Conservation (phyloP, 1,140 invertebrate genomes). For the Drosophila quadrilineata region DNA sequence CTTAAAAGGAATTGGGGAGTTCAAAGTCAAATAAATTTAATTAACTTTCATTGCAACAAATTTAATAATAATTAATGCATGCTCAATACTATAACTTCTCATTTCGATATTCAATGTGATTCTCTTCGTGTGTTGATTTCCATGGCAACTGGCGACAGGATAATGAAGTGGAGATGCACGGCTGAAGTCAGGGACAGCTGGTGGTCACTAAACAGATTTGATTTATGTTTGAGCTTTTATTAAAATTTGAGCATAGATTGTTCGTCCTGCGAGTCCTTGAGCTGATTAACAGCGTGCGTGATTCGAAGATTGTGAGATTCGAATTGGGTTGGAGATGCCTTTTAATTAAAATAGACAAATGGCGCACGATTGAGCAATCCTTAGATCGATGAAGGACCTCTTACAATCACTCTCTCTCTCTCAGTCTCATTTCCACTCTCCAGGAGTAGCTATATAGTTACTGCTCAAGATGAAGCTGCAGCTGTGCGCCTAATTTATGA, state of each 20-base stretch:
- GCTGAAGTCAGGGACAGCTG: constrained; percentile 55
- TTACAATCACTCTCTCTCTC: not conserved
- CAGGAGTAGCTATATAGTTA: no score
- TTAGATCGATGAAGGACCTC: constrained; percentile 35
- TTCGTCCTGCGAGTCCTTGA: constrained; percentile 1
- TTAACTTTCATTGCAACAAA: no score
- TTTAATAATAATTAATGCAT: no score
- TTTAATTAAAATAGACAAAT: constrained; percentile 80
- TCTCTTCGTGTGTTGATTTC: not conserved
- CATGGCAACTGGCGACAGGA: constrained; percentile 9
- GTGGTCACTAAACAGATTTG: constrained; percentile 58
- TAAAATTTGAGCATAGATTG: constrained; percentile 49
- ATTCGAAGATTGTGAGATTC: no score
- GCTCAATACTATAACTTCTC: no score
- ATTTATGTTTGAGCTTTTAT: constrained; percentile 71
- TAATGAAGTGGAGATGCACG: constrained; percentile 59
- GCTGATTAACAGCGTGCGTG: constrained; percentile 73
- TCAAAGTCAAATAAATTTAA: constrained; percentile 25
- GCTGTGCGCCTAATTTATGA: constrained; percentile 74
- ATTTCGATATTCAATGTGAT: no score
- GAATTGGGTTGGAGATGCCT: constrained; percentile 12
- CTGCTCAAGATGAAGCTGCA: no score
- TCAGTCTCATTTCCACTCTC: not conserved
- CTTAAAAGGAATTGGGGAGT: constrained; percentile 33
- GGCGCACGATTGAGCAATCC: constrained; percentile 74